phyloP scores from a whole-genome alignment of 1,140 invertebrate species.

The Drosophila orena region DNA sequence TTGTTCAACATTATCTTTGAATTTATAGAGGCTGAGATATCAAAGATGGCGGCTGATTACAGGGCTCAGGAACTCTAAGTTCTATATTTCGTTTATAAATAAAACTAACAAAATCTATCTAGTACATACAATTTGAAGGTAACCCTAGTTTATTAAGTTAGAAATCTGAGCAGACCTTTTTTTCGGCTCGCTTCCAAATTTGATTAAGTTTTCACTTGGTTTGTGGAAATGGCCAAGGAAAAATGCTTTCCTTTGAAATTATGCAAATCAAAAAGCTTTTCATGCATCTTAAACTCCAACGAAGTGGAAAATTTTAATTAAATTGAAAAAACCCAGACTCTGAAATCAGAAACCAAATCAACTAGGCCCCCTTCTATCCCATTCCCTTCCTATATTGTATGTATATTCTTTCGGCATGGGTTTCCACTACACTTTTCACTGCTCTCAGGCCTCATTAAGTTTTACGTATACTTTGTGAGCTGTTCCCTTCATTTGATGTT shows the following conservation, averaged over 20 bases:
- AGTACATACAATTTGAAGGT: neutral
- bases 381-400: neutral
- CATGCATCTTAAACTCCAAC: constrained; percentile 67
- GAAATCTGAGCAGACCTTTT: constrained; percentile 7
- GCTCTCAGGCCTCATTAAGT: constrained; percentile 71
- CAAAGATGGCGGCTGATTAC: neutral
- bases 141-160: no score
- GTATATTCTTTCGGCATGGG: neutral
- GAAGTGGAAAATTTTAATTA: constrained; percentile 80
- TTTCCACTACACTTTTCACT: constrained; percentile 25
- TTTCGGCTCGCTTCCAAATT: constrained; percentile 18
- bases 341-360: constrained; percentile 53
- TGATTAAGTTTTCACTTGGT: constrained; percentile 34
- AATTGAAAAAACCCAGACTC: constrained; percentile 65
- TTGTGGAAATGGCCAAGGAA: constrained; percentile 15
- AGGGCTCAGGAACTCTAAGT: neutral
- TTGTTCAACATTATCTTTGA: constrained; percentile 14
- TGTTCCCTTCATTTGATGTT: constrained; percentile 29
- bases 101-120: neutral
- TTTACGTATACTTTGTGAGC: constrained; percentile 60
- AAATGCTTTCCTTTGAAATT: constrained; percentile 57
- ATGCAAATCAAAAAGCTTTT: constrained; percentile 71
- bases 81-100: neutral
- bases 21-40: constrained; percentile 7
- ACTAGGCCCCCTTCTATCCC: constrained; percentile 6